Conservation (phyloP, 1,140 invertebrate genomes). For the Coelopa frigida region DNA sequence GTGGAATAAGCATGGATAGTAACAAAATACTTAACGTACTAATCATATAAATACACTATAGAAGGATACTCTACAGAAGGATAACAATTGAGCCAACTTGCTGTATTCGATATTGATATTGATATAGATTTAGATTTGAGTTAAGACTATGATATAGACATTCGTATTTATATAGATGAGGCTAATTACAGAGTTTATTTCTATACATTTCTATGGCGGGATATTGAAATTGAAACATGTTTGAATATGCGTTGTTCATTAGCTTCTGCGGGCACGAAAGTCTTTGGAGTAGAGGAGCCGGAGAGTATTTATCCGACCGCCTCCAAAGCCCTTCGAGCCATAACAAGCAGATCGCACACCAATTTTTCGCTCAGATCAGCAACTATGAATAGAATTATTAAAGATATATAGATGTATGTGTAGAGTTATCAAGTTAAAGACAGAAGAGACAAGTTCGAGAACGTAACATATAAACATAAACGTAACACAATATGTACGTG, state of each 20-base stretch:
- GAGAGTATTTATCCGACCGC: not conserved
- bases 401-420: not conserved
- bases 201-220: too few relatives aligned
- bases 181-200: too few relatives aligned
- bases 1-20: not conserved
- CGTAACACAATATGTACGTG: not conserved
- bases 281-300: too few relatives aligned
- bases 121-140: too few relatives aligned
- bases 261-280: too few relatives aligned
- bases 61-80: not conserved
- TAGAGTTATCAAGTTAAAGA: not conserved
- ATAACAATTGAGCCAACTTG: too few relatives aligned
- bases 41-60: slow-evolving; percentile 6
- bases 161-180: not conserved
- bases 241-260: slow-evolving; percentile 9
- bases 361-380: too few relatives aligned
- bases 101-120: too few relatives aligned
- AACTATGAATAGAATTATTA: too few relatives aligned
- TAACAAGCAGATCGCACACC: too few relatives aligned
- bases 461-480: too few relatives aligned
- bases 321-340: not conserved
- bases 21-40: not conserved
- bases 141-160: slow-evolving; percentile 1
- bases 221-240: slow-evolving; percentile 16
- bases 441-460: not conserved